Percentiles rank a stretch among this genome's conserved stretches.
phyloP scores from a whole-genome alignment of 2,888 invertebrate species.

The Rapana venosa region DNA sequence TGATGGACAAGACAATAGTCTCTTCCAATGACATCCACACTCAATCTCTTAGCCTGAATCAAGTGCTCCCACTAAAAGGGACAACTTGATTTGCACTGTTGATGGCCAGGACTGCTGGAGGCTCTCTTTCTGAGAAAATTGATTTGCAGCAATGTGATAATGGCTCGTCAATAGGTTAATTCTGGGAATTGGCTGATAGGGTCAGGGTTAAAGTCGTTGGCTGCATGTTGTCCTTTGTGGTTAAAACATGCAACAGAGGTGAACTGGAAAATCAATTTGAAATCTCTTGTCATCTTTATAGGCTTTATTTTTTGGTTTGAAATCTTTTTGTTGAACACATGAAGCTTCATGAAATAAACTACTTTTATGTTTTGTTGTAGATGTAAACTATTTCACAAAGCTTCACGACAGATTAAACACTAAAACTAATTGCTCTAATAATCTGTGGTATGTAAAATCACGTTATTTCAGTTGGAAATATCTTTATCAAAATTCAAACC shows the following conservation, averaged over 20 bases:
- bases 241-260: background rate
- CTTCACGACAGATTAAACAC: too few relatives aligned
- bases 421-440: too few relatives aligned
- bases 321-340: too few relatives aligned
- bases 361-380: too few relatives aligned
- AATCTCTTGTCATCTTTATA: too few relatives aligned
- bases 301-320: too few relatives aligned
- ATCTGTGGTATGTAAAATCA: too few relatives aligned
- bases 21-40: background rate
- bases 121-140: constrained; percentile 31
- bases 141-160: constrained; percentile 31
- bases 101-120: background rate
- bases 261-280: background rate
- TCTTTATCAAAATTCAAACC: too few relatives aligned
- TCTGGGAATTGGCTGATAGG: constrained; percentile 25
- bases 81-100: constrained; percentile 34
- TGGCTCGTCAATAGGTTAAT: constrained; percentile 22
- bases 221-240: constrained; percentile 19
- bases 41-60: constrained; percentile 17
- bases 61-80: background rate
- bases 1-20: constrained; percentile 2
- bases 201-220: constrained; percentile 21
- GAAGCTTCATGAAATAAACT: too few relatives aligned
- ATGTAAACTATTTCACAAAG: too few relatives aligned
- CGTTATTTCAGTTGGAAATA: too few relatives aligned